Evolutionary conservation across 2,113 vertebrate genomes (phyloP).

Genomic region (Lipotes vexillifer): DNA sequence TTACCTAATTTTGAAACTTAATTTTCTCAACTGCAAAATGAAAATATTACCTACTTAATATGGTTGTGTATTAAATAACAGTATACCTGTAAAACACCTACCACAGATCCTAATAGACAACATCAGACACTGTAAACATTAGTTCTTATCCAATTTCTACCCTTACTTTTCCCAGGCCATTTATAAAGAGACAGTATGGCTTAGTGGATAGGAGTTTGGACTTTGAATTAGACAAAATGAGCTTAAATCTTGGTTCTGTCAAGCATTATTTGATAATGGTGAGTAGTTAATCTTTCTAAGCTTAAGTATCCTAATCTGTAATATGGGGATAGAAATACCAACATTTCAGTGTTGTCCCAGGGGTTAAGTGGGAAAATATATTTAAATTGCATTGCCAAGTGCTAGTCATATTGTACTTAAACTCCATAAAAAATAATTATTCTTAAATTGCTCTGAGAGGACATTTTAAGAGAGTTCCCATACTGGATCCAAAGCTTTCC

Average conservation of each 20-base stretch:
- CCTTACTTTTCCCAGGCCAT: neutral
- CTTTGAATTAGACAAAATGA: neutral
- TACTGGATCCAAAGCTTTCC: neutral
- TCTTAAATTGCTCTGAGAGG: neutral
- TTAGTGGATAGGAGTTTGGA: neutral
- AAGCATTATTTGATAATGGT: neutral
- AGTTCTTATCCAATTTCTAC: neutral
- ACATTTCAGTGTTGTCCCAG: neutral
- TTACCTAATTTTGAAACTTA: neutral
- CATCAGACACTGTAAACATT: neutral
- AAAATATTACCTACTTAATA: neutral
- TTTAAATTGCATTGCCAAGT: neutral
- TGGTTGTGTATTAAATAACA: neutral
- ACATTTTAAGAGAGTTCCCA: neutral
- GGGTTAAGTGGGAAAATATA: neutral
- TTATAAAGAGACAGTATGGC: neutral
- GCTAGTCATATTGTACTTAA: neutral
- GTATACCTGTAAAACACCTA: neutral
- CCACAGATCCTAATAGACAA: neutral
- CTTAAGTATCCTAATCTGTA: neutral
- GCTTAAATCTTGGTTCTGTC: neutral
- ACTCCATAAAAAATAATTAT: neutral
- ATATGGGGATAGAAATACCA: neutral
- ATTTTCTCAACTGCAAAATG: neutral
- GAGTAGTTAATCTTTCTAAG: neutral